Evolutionary conservation across 2,113 vertebrate genomes (phyloP), one percentile per base, ranked within the genome.

Genomic region (Lepus timidus): DNA sequence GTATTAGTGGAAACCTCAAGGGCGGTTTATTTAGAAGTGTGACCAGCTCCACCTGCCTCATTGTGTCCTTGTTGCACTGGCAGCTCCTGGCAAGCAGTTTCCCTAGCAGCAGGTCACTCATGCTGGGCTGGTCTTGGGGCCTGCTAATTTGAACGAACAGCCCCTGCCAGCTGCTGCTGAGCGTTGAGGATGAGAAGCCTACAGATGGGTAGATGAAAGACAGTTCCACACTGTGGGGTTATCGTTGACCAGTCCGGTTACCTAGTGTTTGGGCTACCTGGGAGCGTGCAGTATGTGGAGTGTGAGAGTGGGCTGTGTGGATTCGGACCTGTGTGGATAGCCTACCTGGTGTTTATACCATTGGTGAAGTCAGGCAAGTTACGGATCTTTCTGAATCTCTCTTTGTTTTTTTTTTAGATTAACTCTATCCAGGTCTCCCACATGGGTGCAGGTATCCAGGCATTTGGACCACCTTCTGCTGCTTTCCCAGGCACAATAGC

Each of bases 1-100:
- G 9, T 23, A 79, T 78, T 51, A 91, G 25, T 31, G 71, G 76
- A 68, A 93, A 91, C 94, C 36, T 87, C 58, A 93, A 94, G 71
- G 36, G n/a, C 92, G 83, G 49, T 71, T 86, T 93, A 83, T 78
- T 92, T 64, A 61, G 62, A n/a, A 74, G 23, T 19, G 6, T 29
- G 96, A 90, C 65, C 71, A 58, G 71, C 52, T 92, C 13, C 55
- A 49, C 91, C 64, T 73, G 89, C 62, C 61, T 67, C 31, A 55
- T 93, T 96, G 80, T 78, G 74, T 88, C 68, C 90, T 27, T 65
- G 75, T 10, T 6, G 10, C 67, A 6, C 39, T 29, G 20, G 85
- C 33, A 90, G 68, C 74, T 67, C 33, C 79, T 20, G 16, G 39
- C 4, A 17, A 33, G 71, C 52, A 78, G 29, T 58, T 90, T 73